These are phyloP conservation scores for Oeneis ivallda DNA, from an alignment of 2,888 invertebrate species.

Conservation along the genomic window DNA sequence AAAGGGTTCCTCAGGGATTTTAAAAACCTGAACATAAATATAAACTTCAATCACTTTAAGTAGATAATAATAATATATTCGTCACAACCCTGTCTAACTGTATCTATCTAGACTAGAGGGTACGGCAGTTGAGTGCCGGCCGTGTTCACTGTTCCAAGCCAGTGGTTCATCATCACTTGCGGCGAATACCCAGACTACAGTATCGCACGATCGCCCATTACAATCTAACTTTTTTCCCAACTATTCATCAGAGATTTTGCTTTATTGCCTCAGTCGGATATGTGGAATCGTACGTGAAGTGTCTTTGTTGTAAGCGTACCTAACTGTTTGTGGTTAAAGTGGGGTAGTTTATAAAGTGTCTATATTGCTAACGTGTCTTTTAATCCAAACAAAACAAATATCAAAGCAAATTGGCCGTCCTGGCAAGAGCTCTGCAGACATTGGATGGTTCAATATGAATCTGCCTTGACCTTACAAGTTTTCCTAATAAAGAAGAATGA, in stretches of 20 bases:
- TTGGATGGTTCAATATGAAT: too few relatives aligned
- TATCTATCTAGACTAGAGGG: conserved; percentile 46
- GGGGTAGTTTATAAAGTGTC: neutral
- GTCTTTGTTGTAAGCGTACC: neutral
- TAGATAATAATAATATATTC: conserved; percentile 18
- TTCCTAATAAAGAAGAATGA: too few relatives aligned
- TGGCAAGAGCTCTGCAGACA: too few relatives aligned
- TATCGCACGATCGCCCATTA: conserved; percentile 47
- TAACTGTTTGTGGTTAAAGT: neutral
- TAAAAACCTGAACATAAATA: neutral
- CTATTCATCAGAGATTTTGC: conserved; percentile 27
- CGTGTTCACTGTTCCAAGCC: conserved; percentile 76
- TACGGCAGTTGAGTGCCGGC: conserved; percentile 52
- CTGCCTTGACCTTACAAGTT: too few relatives aligned
- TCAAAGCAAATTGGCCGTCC: too few relatives aligned
- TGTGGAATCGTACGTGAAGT: neutral
- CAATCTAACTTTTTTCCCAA: conserved; percentile 30
- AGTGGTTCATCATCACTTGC: conserved; percentile 68
- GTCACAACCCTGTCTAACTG: conserved; percentile 29
- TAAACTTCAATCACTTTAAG: conserved; percentile 4
- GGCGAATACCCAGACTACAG: conserved; percentile 47
- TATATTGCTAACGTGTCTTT: neutral
- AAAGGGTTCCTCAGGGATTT: too few relatives aligned
- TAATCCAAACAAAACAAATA: too few relatives aligned
- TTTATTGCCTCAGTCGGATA: conserved; percentile 14